A percentile compares a stretch with the other conserved stretches of the same genome.
These are phyloP conservation scores for Drosophila seguyi DNA, from an alignment of 1,140 invertebrate species.

Conservation along the genomic window DNA sequence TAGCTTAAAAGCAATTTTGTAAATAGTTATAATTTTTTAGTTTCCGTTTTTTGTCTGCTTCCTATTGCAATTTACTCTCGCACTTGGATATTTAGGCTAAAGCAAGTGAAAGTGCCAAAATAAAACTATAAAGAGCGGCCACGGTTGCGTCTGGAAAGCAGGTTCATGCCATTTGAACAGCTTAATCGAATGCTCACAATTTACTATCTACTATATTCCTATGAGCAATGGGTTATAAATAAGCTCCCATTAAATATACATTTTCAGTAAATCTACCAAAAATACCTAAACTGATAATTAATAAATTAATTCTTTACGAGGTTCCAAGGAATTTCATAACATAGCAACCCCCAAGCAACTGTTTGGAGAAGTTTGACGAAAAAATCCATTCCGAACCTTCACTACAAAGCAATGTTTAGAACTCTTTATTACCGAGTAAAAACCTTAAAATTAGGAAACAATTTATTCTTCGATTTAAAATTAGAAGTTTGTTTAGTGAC, in stretches of 20 bases:
- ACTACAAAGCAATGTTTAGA: too few relatives aligned
- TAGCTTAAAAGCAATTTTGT: neutral
- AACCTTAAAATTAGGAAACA: neutral
- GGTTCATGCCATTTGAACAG: slow-evolving; percentile 22
- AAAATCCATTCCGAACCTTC: too few relatives aligned
- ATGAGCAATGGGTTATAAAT: neutral
- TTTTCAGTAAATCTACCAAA: too few relatives aligned
- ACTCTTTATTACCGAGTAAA: too few relatives aligned
- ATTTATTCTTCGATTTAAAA: neutral
- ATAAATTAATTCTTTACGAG: too few relatives aligned
- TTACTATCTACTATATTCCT: neutral
- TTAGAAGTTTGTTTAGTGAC: neutral
- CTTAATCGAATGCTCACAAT: slow-evolving; percentile 2
- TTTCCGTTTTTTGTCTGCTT: neutral
- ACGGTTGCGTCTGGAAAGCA: slow-evolving; percentile 15
- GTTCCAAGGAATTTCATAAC: too few relatives aligned
- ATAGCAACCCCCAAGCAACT: too few relatives aligned
- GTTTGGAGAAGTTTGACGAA: too few relatives aligned
- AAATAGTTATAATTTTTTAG: neutral
- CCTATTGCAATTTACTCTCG: slow-evolving; percentile 1
- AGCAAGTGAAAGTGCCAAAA: slow-evolving; percentile 70
- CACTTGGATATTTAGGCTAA: slow-evolving; percentile 49
- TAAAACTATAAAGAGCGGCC: slow-evolving; percentile 30
- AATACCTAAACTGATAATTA: too few relatives aligned
- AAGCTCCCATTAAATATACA: neutral